Conservation (phyloP, 2,888 invertebrate species). For the Nymphalis urticae region DNA sequence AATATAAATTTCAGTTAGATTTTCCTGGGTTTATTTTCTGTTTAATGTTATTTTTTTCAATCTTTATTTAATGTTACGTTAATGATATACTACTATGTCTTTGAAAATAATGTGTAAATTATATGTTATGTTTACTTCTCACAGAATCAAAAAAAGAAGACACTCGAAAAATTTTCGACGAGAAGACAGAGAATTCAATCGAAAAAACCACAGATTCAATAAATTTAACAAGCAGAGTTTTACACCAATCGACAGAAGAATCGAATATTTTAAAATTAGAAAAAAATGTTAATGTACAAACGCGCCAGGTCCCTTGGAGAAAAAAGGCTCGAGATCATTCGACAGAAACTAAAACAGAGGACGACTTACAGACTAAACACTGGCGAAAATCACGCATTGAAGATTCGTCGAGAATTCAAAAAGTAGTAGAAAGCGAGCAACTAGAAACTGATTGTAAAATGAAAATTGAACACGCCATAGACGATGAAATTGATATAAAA, state of each 20-base stretch:
- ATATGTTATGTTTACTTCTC: conserved; percentile 8
- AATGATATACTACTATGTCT: background rate
- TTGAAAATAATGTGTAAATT: background rate
- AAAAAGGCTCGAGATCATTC: conserved; percentile 45
- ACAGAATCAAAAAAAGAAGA: conserved; percentile 60
- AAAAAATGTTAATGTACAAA: conserved; percentile 58
- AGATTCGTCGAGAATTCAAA: conserved; percentile 35
- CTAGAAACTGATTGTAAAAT: conserved; percentile 17
- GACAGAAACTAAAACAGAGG: conserved; percentile 38
- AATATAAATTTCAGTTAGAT: too few species aligned
- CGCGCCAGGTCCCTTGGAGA: conserved; percentile 68
- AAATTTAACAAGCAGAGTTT: conserved; percentile 47
- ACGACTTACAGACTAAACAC: conserved; percentile 47
- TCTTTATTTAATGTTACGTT: too few species aligned
- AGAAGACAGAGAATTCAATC: conserved; percentile 53
- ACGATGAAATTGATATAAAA: conserved; percentile 1
- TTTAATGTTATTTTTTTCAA: too few species aligned
- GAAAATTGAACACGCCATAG: background rate
- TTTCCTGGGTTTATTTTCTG: too few species aligned
- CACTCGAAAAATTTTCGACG: conserved; percentile 53
- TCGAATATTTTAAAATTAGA: conserved; percentile 64
- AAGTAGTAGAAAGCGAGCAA: conserved; percentile 39
- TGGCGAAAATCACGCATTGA: conserved; percentile 52
- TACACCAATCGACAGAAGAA: conserved; percentile 67
- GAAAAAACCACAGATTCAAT: conserved; percentile 45